These are phyloP conservation scores for Craseonycteris thonglongyai DNA, from an alignment of 2,113 vertebrate genomes.

Conservation along the genomic window DNA sequence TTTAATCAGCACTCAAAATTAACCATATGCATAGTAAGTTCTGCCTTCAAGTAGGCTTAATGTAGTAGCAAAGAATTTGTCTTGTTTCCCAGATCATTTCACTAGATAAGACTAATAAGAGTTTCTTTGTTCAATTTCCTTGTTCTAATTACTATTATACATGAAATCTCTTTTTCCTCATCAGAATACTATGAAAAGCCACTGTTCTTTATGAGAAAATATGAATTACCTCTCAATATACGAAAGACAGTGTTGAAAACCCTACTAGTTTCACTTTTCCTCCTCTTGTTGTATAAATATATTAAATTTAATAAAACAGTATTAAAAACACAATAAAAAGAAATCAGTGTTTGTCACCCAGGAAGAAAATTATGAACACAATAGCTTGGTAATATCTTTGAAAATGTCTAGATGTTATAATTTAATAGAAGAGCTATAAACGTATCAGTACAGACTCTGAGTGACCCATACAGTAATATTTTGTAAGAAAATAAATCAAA, in stretches of 20 bases:
- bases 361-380: constrained; percentile 55
- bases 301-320: constrained; percentile 40
- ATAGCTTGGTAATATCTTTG: constrained; percentile 44
- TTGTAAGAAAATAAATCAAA: constrained; percentile 59
- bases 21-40: not conserved
- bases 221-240: constrained; percentile 31
- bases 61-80: not conserved
- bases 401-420: constrained; percentile 70
- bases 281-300: not conserved
- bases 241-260: not conserved
- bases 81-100: not conserved
- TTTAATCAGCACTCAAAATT: not conserved
- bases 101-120: constrained; percentile 17
- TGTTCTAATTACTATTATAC: not conserved
- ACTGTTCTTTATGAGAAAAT: constrained; percentile 33
- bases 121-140: not conserved
- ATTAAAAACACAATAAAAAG: constrained; percentile 52
- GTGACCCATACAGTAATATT: constrained; percentile 22
- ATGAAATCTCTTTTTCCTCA: constrained; percentile 12
- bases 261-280: constrained; percentile 49
- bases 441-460: constrained; percentile 60
- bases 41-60: not conserved
- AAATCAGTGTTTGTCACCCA: not conserved
- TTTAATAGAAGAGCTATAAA: constrained; percentile 72
- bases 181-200: constrained; percentile 13